phyloP scores from a whole-genome alignment of 2,113 vertebrate genomes.

The Melanostigma gelatinosum region DNA sequence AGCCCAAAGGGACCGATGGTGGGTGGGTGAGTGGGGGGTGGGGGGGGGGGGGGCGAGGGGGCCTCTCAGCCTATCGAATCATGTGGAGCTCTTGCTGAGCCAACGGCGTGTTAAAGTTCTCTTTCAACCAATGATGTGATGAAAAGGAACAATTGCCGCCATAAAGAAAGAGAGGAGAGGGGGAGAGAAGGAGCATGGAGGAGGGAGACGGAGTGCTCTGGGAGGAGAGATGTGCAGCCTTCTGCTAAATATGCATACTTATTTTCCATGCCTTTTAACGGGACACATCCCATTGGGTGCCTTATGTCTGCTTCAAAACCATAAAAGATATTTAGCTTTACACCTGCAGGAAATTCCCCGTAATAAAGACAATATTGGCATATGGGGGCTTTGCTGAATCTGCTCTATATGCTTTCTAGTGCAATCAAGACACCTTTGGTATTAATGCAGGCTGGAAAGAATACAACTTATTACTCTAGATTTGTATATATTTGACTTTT shows the following conservation, averaged over 20 bases:
- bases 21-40: background rate
- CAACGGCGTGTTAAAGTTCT: constrained; percentile 77
- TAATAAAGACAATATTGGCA: constrained; percentile 67
- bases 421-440: constrained; percentile 15
- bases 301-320: constrained; percentile 80
- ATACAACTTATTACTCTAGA: constrained; percentile 31
- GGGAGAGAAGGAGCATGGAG: constrained; percentile 21
- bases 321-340: constrained; percentile 71
- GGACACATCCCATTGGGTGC: constrained; percentile 83
- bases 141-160: constrained; percentile 70
- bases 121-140: constrained; percentile 67
- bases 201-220: constrained; percentile 52
- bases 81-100: constrained; percentile 68
- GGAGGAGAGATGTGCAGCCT: constrained; percentile 72
- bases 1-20: constrained; percentile 68
- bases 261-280: constrained; percentile 80
- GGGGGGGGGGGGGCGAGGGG: background rate
- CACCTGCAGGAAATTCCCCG: constrained; percentile 68
- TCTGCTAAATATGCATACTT: constrained; percentile 81
- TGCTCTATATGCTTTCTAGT: constrained; percentile 22
- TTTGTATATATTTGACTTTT: constrained; percentile 39
- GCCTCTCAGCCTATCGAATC: constrained; percentile 64
- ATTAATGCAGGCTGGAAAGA: constrained; percentile 42
- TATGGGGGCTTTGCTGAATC: constrained; percentile 55
- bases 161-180: constrained; percentile 58